Conservation (phyloP, 1,140 invertebrate genomes). For the Oedothorax gibbosus region DNA sequence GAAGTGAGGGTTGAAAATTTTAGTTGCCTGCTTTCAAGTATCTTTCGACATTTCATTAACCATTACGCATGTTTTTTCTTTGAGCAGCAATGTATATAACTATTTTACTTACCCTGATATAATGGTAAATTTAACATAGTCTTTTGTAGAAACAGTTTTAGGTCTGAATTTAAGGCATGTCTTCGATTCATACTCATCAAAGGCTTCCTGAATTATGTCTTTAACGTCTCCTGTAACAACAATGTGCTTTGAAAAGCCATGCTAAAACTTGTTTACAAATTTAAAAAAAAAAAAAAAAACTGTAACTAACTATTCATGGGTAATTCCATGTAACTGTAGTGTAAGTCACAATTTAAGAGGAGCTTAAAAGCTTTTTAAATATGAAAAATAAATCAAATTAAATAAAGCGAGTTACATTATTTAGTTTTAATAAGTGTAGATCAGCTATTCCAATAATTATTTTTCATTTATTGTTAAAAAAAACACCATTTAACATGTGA, state of each 20-base stretch:
- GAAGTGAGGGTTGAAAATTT: too few relatives aligned
- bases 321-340: neutral
- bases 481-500: too few relatives aligned
- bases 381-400: too few relatives aligned
- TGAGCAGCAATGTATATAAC: too few relatives aligned
- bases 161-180: slow-evolving; percentile 75
- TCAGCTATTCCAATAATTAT: neutral
- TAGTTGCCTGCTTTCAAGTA: too few relatives aligned
- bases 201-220: slow-evolving; percentile 65
- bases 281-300: neutral
- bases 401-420: too few relatives aligned
- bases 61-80: too few relatives aligned
- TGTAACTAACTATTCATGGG: neutral
- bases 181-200: slow-evolving; percentile 72
- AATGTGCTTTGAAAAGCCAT: neutral
- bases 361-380: too few relatives aligned
- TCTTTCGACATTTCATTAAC: too few relatives aligned
- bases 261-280: neutral
- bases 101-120: slow-evolving; percentile 62
- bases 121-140: slow-evolving; percentile 70
- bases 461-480: neutral
- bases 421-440: too few relatives aligned
- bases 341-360: too few relatives aligned
- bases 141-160: slow-evolving; percentile 70
- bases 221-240: slow-evolving; percentile 26